Conservation (phyloP, 2,113 vertebrate genomes). For the Glaucidium brasilianum region DNA sequence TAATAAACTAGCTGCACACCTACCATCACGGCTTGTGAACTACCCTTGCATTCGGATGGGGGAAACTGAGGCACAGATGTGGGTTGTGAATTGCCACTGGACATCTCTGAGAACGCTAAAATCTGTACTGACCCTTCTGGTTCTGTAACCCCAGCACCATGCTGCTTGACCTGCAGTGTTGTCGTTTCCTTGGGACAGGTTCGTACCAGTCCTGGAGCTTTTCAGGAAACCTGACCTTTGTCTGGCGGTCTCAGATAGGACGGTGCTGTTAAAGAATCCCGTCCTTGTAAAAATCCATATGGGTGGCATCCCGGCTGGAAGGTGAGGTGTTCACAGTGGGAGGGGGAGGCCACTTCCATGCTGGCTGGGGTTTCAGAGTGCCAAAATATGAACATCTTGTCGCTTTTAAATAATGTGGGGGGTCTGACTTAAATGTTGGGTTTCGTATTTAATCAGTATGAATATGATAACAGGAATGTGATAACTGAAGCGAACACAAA, state of each 20-base stretch:
- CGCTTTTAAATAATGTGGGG: slow-evolving; percentile 38
- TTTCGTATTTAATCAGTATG: slow-evolving; percentile 67
- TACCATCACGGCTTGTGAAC: neutral
- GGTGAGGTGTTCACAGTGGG: neutral
- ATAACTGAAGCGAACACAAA: slow-evolving; percentile 49
- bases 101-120: neutral
- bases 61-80: neutral
- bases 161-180: neutral
- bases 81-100: neutral
- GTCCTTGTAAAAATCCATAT: neutral
- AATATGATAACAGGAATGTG: slow-evolving; percentile 71
- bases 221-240: neutral
- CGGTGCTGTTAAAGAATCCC: rapidly evolving
- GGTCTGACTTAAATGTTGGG: slow-evolving; percentile 37
- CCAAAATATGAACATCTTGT: slow-evolving; percentile 46
- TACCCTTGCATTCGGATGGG: rapidly evolving
- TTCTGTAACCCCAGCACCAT: neutral
- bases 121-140: neutral
- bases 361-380: neutral
- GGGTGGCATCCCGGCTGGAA: slow-evolving; percentile 3
- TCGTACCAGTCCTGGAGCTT: neutral
- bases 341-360: neutral
- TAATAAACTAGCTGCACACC: neutral
- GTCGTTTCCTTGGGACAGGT: neutral
- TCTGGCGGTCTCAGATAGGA: neutral